These are phyloP conservation scores for Cetonia aurata DNA, from an alignment of 2,888 invertebrate species.

Conservation along the genomic window DNA sequence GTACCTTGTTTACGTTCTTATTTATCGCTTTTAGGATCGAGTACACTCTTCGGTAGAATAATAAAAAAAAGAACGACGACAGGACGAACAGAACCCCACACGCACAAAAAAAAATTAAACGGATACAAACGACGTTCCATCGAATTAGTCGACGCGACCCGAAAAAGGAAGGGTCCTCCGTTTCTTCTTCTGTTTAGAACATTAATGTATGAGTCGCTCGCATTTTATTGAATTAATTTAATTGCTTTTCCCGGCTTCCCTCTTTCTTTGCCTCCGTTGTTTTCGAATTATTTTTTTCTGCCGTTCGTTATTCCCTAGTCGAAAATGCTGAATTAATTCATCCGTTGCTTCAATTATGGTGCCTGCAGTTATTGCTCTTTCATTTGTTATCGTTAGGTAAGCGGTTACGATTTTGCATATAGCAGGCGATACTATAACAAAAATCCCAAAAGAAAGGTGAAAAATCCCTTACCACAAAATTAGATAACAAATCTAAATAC, in stretches of 20 bases:
- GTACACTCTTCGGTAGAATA: constrained; percentile 34
- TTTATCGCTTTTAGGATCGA: constrained; percentile 52
- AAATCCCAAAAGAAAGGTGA: too few species aligned
- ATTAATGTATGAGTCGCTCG: constrained; percentile 53
- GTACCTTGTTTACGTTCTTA: constrained; percentile 56
- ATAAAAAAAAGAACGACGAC: constrained; percentile 24
- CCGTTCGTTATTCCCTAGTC: constrained; percentile 34
- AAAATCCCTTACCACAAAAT: too few species aligned
- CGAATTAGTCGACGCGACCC: constrained; percentile 39
- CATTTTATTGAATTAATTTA: constrained; percentile 60
- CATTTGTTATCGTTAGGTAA: constrained; percentile 31
- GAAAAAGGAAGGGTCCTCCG: constrained; percentile 42
- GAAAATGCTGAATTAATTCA: constrained; percentile 37
- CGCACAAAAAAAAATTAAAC: constrained; percentile 39
- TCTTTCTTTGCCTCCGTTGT: constrained; percentile 32
- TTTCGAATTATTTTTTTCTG: constrained; percentile 22
- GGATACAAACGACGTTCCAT: constrained; percentile 41
- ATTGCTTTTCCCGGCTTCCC: constrained; percentile 51
- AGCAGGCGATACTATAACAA: too few species aligned
- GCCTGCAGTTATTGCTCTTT: constrained; percentile 39
- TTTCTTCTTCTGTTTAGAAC: constrained; percentile 46
- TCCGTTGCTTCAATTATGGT: constrained; percentile 23
- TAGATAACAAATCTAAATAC: too few species aligned
- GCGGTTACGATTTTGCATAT: too few species aligned
- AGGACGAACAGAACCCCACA: constrained; percentile 14